Conservation (phyloP, 2,113 vertebrate species). For the Peromyscus maniculatus region DNA sequence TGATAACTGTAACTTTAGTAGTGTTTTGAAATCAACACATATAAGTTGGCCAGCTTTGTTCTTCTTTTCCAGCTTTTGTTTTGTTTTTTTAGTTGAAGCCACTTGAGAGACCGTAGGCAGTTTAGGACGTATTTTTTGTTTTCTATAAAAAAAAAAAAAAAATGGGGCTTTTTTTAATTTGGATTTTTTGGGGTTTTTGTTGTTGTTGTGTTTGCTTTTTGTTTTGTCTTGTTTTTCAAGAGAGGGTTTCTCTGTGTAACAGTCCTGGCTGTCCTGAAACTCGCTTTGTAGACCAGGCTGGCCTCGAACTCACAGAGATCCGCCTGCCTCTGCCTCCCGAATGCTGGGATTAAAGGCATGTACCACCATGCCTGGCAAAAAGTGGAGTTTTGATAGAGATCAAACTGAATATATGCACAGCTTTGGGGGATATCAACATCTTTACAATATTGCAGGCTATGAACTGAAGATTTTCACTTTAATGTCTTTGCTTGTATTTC, state of each 20-base stretch:
- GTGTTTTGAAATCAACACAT: slow-evolving; percentile 43
- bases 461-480: slow-evolving; percentile 28
- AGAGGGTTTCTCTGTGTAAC: not conserved
- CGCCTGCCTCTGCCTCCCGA: no score
- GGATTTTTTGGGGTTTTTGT: no score
- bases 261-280: not conserved
- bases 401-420: not conserved
- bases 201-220: not conserved
- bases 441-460: not conserved
- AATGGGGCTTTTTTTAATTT: not conserved
- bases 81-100: not conserved
- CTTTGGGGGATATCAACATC: not conserved
- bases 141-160: slow-evolving; percentile 27
- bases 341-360: not conserved
- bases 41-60: slow-evolving; percentile 23
- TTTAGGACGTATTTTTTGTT: not conserved
- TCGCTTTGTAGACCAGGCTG: not conserved
- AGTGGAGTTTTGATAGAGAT: not conserved
- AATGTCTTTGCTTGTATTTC: slow-evolving; percentile 44
- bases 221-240: not conserved
- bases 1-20: slow-evolving; percentile 16
- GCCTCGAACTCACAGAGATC: no score
- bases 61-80: not conserved
- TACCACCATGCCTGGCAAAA: not conserved
- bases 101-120: not conserved